phyloP scores from a whole-genome alignment of 2,797 vertebrate species.

The Anas acuta region DNA sequence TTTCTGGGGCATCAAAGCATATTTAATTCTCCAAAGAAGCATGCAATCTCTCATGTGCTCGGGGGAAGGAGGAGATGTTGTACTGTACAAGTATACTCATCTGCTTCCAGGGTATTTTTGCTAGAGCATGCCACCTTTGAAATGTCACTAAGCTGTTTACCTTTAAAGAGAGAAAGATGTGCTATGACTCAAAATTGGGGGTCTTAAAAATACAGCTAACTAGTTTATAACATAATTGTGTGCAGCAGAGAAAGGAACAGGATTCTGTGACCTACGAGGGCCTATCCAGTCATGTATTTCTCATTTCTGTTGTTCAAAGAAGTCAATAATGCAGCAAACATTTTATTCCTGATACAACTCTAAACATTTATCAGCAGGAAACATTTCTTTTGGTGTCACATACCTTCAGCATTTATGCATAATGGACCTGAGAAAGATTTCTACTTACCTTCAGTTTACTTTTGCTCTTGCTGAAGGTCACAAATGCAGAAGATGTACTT shows the following conservation, averaged over 20 bases:
- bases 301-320: not conserved
- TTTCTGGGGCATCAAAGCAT: not conserved
- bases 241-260: not conserved
- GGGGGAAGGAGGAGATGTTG: not conserved
- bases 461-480: not conserved
- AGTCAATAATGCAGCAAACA: not conserved
- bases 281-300: not conserved
- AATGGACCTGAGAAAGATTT: not conserved
- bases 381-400: not conserved
- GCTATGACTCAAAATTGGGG: not conserved
- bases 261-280: not conserved
- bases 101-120: not conserved
- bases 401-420: not conserved
- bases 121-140: not conserved
- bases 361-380: not conserved
- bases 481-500: not conserved
- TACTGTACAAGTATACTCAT: not conserved
- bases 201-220: not conserved
- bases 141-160: not conserved
- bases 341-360: not conserved
- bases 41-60: not conserved
- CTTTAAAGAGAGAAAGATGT: not conserved
- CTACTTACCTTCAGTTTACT: not conserved
- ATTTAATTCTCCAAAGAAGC: not conserved
- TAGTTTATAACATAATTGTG: not conserved